Base-by-base conservation (phyloP, 2,113 vertebrate species). In the Salvator merianae region DNA sequence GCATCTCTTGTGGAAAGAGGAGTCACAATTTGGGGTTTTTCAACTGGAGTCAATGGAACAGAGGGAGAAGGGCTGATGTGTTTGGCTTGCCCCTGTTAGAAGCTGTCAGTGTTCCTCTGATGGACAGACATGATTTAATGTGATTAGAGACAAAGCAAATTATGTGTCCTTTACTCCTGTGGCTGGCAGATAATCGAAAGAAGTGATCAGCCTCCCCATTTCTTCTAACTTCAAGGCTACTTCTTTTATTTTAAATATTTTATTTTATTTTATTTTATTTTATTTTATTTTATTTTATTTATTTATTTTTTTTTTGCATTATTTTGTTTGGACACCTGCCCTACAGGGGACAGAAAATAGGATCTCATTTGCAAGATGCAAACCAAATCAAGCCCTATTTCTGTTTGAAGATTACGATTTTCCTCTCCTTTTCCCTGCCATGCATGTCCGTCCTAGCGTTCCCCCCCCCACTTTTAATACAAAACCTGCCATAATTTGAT, bases 361-460 rank as follows among this genome's bases (percentile, higher is more conserved):
- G 28, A 40, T 79, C 86, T 84, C 0, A 0, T 88, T 86, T 88
- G 88, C 40, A 86, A 87, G 32, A n/a, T 34, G 87, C 85, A 90
- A 88, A 87, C 83, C 62, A 7, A 90, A 91, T 92, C 88, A 84
- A 86, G 82, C 81, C 80, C 53, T 71, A 85, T 5, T 9, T 72
- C 88, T 87, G 71, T 86, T 84, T 84, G 93, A 88, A 87, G 85
- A 59, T 81, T 40, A 47, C 38, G 4, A 66, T 4, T 1, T 10
- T 18, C 18, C n/a, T 28, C 70, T 88, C 82, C 85, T n/a, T n/a
- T n/a, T 26, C 38, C 9, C 32, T 8, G 2, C 1, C 30, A 22
- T 22, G 38, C 16, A 12, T 9, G 20, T 77, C 84, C 40, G 77
- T 85, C 43, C 62, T 68, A 32, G 22, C 12, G 79, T 71, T 85